phyloP scores from a whole-genome alignment of 2,797 vertebrate genomes.

The Chrysolophus pictus region DNA sequence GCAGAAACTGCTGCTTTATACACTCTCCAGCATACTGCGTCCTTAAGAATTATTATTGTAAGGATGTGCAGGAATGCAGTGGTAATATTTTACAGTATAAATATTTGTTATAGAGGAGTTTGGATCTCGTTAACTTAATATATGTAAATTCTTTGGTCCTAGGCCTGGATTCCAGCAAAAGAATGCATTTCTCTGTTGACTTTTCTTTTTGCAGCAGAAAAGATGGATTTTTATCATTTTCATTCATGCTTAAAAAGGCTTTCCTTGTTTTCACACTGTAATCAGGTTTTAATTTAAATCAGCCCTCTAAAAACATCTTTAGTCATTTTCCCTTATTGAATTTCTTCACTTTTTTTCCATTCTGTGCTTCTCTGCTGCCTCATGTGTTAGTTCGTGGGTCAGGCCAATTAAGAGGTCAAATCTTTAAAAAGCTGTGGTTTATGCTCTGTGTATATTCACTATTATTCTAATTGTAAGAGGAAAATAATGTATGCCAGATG shows the following conservation, averaged over 20 bases:
- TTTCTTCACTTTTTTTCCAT: not conserved
- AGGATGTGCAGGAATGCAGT: conserved; percentile 61
- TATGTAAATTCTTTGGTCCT: conserved; percentile 55
- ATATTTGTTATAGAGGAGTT: conserved; percentile 55
- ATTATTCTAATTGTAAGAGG: conserved; percentile 36
- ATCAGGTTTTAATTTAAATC: conserved; percentile 43
- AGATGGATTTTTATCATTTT: conserved; percentile 25
- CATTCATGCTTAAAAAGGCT: conserved; percentile 24
- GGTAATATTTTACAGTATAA: conserved; percentile 63
- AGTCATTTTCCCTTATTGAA: not conserved
- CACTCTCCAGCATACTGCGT: not conserved
- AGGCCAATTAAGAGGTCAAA: conserved; percentile 39
- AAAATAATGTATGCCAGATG: conserved; percentile 30
- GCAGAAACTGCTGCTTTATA: conserved; percentile 28
- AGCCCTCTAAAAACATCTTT: conserved; percentile 6
- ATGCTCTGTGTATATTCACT: not conserved
- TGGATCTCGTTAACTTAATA: conserved; percentile 59
- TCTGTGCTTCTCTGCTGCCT: not conserved
- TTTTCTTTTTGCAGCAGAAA: conserved; percentile 51
- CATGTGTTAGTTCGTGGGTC: not conserved
- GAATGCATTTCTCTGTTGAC: conserved; percentile 45
- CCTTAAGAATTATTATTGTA: conserved; percentile 67
- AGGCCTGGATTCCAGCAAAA: conserved; percentile 49
- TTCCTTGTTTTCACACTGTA: conserved; percentile 32
- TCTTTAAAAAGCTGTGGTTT: conserved; percentile 5